Conservation (phyloP, 1,140 invertebrate genomes). For the Berghia stephanieae region DNA sequence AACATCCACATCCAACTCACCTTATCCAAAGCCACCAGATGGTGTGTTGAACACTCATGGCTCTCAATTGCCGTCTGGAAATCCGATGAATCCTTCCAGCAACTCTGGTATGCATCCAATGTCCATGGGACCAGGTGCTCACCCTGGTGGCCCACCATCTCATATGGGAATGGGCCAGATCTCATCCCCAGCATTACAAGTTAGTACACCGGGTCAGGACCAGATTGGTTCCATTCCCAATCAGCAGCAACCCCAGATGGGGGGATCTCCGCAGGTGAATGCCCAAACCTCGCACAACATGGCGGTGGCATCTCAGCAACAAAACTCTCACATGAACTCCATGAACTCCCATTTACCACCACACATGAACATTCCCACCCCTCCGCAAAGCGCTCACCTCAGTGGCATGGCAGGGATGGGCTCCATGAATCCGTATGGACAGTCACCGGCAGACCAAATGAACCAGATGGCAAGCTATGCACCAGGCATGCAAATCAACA, state of each 20-base stretch:
- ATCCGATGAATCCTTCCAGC: conserved; percentile 8
- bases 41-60: neutral
- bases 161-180: conserved; percentile 23
- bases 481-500: conserved; percentile 18
- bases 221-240: conserved; percentile 1
- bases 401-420: conserved; percentile 22
- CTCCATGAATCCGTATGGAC: conserved; percentile 25
- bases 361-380: neutral
- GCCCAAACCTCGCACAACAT: conserved; percentile 12
- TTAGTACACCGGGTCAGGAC: conserved; percentile 5
- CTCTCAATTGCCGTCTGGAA: neutral
- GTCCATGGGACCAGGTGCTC: conserved; percentile 14
- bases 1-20: conserved; percentile 23
- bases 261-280: conserved; percentile 21
- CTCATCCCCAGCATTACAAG: too few relatives aligned
- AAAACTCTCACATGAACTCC: conserved; percentile 26
- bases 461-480: conserved; percentile 18
- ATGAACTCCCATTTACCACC: conserved; percentile 27
- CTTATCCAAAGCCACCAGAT: conserved; percentile 15
- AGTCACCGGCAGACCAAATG: conserved; percentile 9
- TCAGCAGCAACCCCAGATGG: conserved; percentile 12
- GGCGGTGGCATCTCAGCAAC: conserved; percentile 23
- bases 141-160: too few relatives aligned
- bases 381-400: neutral
- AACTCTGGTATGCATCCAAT: conserved; percentile 16